phyloP scores from a whole-genome alignment of 23 tunicate species.

The Clavelina lepadiformis region DNA sequence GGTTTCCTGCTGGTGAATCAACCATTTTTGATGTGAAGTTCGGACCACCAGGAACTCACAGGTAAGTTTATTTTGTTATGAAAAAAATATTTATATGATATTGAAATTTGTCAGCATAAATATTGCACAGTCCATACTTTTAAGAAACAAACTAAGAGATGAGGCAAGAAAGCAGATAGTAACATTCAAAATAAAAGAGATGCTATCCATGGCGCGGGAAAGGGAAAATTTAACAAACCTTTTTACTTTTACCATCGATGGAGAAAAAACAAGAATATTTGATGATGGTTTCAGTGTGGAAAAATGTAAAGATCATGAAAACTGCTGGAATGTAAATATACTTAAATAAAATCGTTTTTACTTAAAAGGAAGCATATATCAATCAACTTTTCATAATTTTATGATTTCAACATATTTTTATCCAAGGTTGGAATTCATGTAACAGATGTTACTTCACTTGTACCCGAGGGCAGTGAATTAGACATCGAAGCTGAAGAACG shows the following conservation, averaged over 20 bases:
- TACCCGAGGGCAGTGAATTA: conserved; percentile 14
- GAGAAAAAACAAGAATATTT: not conserved
- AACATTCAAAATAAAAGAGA: too few relatives aligned
- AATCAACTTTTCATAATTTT: not conserved
- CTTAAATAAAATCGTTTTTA: not conserved
- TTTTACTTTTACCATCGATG: conserved; percentile 16
- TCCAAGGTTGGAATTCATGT: conserved; percentile 60
- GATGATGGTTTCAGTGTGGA: conserved; percentile 19
- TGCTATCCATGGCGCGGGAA: too few relatives aligned
- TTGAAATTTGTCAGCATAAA: too few relatives aligned
- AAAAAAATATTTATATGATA: too few relatives aligned
- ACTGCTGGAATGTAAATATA: conserved; percentile 20
- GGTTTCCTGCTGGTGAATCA: not conserved
- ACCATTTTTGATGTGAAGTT: not conserved
- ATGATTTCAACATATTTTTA: too few relatives aligned
- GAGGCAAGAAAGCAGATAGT: too few relatives aligned
- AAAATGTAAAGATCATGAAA: not conserved
- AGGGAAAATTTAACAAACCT: conserved; percentile 4
- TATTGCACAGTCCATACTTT: too few relatives aligned
- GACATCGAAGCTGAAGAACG: conserved; percentile 31
- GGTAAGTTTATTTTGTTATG: not conserved
- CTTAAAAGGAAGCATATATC: not conserved
- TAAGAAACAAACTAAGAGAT: too few relatives aligned
- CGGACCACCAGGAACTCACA: conserved; percentile 5
- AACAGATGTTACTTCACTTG: conserved; percentile 37